Conservation (phyloP, 2,113 vertebrate species). For the Salvator merianae region DNA sequence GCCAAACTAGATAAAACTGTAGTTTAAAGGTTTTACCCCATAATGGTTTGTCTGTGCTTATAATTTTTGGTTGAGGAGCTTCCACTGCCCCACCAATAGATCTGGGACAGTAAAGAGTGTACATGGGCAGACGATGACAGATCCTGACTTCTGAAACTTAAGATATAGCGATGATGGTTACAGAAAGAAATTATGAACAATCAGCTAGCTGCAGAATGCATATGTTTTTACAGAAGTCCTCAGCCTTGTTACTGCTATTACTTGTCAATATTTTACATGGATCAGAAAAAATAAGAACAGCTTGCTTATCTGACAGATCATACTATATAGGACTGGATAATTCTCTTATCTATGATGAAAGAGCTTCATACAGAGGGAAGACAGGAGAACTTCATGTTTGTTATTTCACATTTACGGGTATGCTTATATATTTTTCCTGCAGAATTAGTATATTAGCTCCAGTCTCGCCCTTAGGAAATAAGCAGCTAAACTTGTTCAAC, state of each 20-base stretch:
- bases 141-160: too few relatives aligned
- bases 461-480: neutral
- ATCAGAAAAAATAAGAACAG: too few relatives aligned
- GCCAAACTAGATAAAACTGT: too few relatives aligned
- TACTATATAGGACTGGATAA: neutral
- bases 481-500: slow-evolving; percentile 27
- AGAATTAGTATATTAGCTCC: neutral
- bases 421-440: slow-evolving; percentile 1
- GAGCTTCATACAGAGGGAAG: slow-evolving; percentile 18
- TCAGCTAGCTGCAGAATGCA: neutral
- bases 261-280: too few relatives aligned
- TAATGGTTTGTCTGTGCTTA: too few relatives aligned
- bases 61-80: too few relatives aligned
- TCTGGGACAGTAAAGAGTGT: too few relatives aligned
- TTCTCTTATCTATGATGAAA: neutral
- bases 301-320: neutral
- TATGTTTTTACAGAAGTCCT: neutral
- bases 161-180: neutral
- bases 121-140: too few relatives aligned
- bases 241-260: neutral
- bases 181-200: neutral
- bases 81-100: too few relatives aligned
- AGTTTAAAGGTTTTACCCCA: too few relatives aligned
- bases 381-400: neutral
- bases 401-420: neutral